Base-by-base conservation (phyloP, 2,797 vertebrate genomes). In the Australoheros facetus region DNA sequence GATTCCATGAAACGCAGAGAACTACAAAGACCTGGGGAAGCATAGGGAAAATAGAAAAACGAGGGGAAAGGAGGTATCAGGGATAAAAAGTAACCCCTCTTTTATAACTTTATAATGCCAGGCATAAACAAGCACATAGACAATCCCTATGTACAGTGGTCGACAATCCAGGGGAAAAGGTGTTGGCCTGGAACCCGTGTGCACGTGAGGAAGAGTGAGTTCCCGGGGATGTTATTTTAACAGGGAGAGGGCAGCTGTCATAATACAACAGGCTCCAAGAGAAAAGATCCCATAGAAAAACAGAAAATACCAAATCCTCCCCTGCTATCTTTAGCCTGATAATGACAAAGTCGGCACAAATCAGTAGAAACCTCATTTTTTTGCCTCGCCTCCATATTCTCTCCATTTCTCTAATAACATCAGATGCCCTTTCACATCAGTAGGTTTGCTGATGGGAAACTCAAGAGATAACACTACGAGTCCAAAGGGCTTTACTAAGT, bases 161-260 rank as follows among this genome's bases (percentile, higher is more conserved):
- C 30, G 55, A 70, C 72, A 73, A 76, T 88, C 79, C 73, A 84
- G 71, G 75, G 81, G 85, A 70, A 92, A 85, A 93, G 91, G 92
- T 78, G 87, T 88, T 86, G 89, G 88, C 85, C 83, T 74, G 81
- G 73, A 79, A 89, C 77, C 69, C 42, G 62, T 84, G 86, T 84
- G 88, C 90, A 90, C 75, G 87, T 91, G 93, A 93, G 95, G 95
- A 95, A 95, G 92, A 93, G 91, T 28, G 79, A 95, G 93, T 95
- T 95, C 93, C 95, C 90, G 83, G 94, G 95, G 95, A 96, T 95
- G 94, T 96, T 96, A 93, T 96, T 95, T 89, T 93, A 94, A 92
- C 89, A 89, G 91, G 86, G 90, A 88, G 88, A 91, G 92, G 92
- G 89, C 93, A 95, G 95, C 95, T 96, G 95, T 95, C 91, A 94